Conservation (phyloP, 1,140 invertebrate genomes). For the Agrypnia vestita region DNA sequence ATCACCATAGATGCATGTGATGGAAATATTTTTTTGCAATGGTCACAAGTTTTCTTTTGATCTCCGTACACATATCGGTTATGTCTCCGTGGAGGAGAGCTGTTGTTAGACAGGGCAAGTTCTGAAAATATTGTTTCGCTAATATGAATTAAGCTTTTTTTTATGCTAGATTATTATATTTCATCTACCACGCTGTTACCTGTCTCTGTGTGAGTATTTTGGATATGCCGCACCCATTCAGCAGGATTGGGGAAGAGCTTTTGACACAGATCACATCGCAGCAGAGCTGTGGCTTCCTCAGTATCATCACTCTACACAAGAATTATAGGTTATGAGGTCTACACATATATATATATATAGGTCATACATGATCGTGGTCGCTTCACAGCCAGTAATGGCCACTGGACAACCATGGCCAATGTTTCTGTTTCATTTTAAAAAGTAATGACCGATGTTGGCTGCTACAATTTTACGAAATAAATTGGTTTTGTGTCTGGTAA, state of each 20-base stretch:
- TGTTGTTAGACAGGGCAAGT: constrained; percentile 85
- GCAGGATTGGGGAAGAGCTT: constrained; percentile 86
- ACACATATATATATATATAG: too few species aligned
- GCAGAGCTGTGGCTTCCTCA: constrained; percentile 79
- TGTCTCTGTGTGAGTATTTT: constrained; percentile 86
- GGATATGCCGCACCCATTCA: constrained; percentile 89
- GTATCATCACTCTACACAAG: constrained; percentile 76
- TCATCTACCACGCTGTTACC: constrained; percentile 62
- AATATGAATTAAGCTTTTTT: not conserved
- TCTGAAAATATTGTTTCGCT: constrained; percentile 66
- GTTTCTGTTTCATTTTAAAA: too few species aligned
- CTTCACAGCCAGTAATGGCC: too few species aligned
- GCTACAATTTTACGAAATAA: too few species aligned
- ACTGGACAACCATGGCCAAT: too few species aligned
- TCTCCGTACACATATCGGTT: constrained; percentile 75
- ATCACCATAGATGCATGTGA: constrained; percentile 86
- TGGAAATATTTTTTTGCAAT: constrained; percentile 84
- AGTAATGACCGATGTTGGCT: too few species aligned
- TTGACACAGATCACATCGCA: constrained; percentile 86
- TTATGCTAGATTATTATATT: not conserved
- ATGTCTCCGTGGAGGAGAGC: constrained; percentile 75
- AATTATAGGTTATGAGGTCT: too few species aligned
- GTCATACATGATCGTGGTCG: too few species aligned
- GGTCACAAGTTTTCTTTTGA: constrained; percentile 80
- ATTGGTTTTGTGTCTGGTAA: too few species aligned